Evolutionary conservation across 2,888 invertebrate species (phyloP).

Genomic region (Napeogenes sylphis): DNA sequence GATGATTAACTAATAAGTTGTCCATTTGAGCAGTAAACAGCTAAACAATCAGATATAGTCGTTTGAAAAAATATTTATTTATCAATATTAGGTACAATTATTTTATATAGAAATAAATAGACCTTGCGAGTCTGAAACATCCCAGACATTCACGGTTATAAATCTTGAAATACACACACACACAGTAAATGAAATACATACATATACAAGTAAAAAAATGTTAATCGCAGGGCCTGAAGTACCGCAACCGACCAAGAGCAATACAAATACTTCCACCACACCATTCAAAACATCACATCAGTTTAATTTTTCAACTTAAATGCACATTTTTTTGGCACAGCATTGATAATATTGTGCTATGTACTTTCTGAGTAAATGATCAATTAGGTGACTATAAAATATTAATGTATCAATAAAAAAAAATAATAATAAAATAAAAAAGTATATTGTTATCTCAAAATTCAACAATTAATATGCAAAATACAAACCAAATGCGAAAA

Average conservation of each 20-base stretch:
- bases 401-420: no score
- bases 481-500: no score
- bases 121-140: no score
- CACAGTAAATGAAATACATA: not conserved
- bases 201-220: not conserved
- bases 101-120: not conserved
- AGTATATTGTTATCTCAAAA: no score
- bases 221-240: not conserved
- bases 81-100: not conserved
- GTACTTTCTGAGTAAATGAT: not conserved
- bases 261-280: no score
- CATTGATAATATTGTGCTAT: not conserved
- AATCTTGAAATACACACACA: not conserved
- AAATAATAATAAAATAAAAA: no score
- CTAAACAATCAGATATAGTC: not conserved
- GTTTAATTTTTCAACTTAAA: not conserved
- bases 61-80: slow-evolving; percentile 4
- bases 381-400: no score
- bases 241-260: not conserved
- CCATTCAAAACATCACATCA: not conserved
- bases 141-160: not conserved
- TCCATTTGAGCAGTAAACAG: no score
- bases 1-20: no score
- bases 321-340: not conserved
- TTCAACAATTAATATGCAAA: no score